Conservation (phyloP, 1,140 invertebrate genomes). For the Calliopsis andreniformis region DNA sequence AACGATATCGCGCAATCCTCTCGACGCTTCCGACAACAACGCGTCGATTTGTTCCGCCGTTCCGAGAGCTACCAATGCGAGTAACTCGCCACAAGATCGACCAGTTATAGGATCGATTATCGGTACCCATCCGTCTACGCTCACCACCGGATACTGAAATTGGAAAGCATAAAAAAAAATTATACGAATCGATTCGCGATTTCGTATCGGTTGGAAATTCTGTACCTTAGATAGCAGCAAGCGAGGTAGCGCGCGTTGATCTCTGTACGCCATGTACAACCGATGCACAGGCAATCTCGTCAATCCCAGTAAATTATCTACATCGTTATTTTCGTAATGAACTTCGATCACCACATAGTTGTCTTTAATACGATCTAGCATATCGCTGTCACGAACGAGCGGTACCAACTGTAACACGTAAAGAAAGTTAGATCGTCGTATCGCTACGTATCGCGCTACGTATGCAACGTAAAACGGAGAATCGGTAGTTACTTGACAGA, state of each 20-base stretch:
- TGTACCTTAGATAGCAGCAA: conserved; percentile 75
- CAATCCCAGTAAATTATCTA: conserved; percentile 80
- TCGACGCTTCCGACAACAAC: conserved; percentile 81
- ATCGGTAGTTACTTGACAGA: conserved; percentile 80
- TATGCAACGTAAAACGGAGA: too few species aligned
- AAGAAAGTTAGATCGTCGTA: neutral
- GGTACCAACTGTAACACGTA: conserved; percentile 80
- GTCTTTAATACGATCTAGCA: conserved; percentile 82
- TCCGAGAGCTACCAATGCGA: conserved; percentile 83
- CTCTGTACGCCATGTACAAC: conserved; percentile 83
- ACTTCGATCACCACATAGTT: conserved; percentile 83
- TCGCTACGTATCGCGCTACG: too few species aligned
- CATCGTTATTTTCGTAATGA: conserved; percentile 77
- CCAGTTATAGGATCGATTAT: conserved; percentile 79
- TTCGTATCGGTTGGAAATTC: too few species aligned
- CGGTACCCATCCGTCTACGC: conserved; percentile 83
- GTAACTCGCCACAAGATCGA: conserved; percentile 80
- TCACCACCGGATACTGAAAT: conserved; percentile 83
- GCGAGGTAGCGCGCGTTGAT: conserved; percentile 82
- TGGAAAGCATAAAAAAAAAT: conserved; percentile 11
- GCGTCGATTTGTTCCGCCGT: conserved; percentile 84
- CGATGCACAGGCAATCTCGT: conserved; percentile 83
- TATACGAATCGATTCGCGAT: conserved; percentile 22
- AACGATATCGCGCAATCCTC: conserved; percentile 78
- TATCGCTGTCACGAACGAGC: conserved; percentile 81